Conservation (phyloP, 2,797 vertebrate genomes). For the Hypotaenidia philippensis region DNA sequence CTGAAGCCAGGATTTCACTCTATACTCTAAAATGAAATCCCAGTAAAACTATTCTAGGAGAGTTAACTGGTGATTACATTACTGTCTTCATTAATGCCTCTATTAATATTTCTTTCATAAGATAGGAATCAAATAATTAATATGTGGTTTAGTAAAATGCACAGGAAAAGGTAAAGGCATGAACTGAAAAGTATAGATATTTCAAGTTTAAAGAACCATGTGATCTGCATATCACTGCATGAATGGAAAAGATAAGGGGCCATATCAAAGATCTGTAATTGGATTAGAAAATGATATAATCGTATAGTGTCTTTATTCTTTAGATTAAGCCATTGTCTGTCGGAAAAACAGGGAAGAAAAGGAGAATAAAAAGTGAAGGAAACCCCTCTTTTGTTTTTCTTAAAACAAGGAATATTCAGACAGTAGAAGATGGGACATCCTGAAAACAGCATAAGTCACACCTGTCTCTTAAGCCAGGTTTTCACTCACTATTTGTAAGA, state of each 20-base stretch:
- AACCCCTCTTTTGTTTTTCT: background rate
- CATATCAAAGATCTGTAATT: slow-evolving; percentile 75
- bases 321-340: slow-evolving; percentile 69
- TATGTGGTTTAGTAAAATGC: slow-evolving; percentile 63
- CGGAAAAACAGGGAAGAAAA: slow-evolving; percentile 5
- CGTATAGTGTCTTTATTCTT: slow-evolving; percentile 67
- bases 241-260: slow-evolving; percentile 69
- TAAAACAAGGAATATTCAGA: slow-evolving; percentile 12
- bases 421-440: background rate
- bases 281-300: slow-evolving; percentile 73
- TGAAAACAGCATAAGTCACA: background rate
- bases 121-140: slow-evolving; percentile 75
- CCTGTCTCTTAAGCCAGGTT: background rate
- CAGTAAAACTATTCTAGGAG: slow-evolving; percentile 37
- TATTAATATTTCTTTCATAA: slow-evolving; percentile 63
- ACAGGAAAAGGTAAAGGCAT: slow-evolving; percentile 72
- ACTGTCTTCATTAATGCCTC: slow-evolving; percentile 55
- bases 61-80: slow-evolving; percentile 46
- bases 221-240: slow-evolving; percentile 61
- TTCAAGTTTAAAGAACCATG: slow-evolving; percentile 59
- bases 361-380: background rate
- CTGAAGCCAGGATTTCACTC: background rate
- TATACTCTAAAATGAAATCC: slow-evolving; percentile 20
- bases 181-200: slow-evolving; percentile 69
- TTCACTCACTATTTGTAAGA: background rate